Evolutionary conservation across 2,113 vertebrate genomes (phyloP).

Genomic region (Sceloporus tristichus): DNA sequence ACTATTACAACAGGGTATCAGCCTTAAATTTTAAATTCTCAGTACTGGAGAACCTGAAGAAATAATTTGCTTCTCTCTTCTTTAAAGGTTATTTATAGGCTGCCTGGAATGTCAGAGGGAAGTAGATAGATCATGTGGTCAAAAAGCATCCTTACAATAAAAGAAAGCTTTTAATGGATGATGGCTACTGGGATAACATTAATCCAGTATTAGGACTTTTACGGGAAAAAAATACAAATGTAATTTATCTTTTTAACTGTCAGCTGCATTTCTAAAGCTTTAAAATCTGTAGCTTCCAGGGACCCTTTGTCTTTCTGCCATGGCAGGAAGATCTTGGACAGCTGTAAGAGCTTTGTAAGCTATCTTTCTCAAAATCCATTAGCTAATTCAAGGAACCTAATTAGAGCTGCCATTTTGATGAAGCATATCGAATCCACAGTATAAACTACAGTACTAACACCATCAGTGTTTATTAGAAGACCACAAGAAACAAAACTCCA

Average conservation of each 20-base stretch:
- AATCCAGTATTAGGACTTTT: constrained; percentile 78
- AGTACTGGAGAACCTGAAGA: constrained; percentile 46
- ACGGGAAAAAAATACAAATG: constrained; percentile 78
- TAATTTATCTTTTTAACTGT: constrained; percentile 84
- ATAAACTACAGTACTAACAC: constrained; percentile 93
- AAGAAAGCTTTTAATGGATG: constrained; percentile 76
- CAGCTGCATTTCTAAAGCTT: constrained; percentile 82
- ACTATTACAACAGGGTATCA: constrained; percentile 23
- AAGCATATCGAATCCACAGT: constrained; percentile 84
- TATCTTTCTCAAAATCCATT: constrained; percentile 91
- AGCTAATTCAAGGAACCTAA: constrained; percentile 95
- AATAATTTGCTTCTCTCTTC: constrained; percentile 48
- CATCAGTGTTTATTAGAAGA: constrained; percentile 96
- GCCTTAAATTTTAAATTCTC: constrained; percentile 40
- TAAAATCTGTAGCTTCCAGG: constrained; percentile 81
- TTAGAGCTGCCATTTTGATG: constrained; percentile 97
- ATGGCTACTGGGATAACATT: constrained; percentile 76
- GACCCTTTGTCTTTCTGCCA: constrained; percentile 84
- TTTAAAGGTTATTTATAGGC: constrained; percentile 60
- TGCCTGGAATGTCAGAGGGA: constrained; percentile 63
- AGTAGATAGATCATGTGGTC: constrained; percentile 68
- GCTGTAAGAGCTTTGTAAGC: constrained; percentile 86
- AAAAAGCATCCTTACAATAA: constrained; percentile 72
- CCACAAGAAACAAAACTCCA: constrained; percentile 78
- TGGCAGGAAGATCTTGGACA: constrained; percentile 83